A percentile compares a stretch with the other conserved stretches of the same genome.
These are phyloP conservation scores for Rhagonycha lutea DNA, from an alignment of 2,888 invertebrate species.

Conservation along the genomic window DNA sequence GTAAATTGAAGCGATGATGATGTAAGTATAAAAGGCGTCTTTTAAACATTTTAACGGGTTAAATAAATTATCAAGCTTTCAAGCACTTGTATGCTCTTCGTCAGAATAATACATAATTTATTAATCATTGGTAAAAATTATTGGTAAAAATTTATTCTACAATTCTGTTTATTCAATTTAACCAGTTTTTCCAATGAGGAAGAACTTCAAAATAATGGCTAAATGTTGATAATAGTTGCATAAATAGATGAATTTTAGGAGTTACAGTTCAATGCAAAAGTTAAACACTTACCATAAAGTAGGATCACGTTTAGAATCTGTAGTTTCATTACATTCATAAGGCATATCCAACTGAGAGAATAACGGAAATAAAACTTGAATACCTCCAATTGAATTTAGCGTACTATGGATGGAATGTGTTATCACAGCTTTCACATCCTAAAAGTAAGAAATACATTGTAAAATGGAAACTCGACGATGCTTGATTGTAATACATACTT, in stretches of 20 bases:
- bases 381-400: conserved; percentile 97
- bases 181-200: no score
- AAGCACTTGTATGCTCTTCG: no score
- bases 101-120: no score
- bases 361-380: conserved; percentile 95
- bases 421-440: conserved; percentile 99
- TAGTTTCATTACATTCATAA: conserved; percentile 75
- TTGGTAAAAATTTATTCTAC: no score
- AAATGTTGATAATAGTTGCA: no score
- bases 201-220: no score
- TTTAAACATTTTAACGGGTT: no score
- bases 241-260: not conserved
- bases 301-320: conserved; percentile 83
- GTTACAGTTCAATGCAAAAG: not conserved
- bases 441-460: conserved; percentile 42
- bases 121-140: no score
- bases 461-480: not conserved
- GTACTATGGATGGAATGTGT: conserved; percentile 99
- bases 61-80: no score
- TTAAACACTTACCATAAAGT: conserved; percentile 74
- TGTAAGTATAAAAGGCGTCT: not conserved
- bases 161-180: no score
- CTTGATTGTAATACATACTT: conserved; percentile 62
- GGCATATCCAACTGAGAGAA: conserved; percentile 97
- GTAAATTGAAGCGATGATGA: not conserved